Base-by-base conservation (phyloP, 2,888 invertebrate genomes). In the Drosophila neotestacea region DNA sequence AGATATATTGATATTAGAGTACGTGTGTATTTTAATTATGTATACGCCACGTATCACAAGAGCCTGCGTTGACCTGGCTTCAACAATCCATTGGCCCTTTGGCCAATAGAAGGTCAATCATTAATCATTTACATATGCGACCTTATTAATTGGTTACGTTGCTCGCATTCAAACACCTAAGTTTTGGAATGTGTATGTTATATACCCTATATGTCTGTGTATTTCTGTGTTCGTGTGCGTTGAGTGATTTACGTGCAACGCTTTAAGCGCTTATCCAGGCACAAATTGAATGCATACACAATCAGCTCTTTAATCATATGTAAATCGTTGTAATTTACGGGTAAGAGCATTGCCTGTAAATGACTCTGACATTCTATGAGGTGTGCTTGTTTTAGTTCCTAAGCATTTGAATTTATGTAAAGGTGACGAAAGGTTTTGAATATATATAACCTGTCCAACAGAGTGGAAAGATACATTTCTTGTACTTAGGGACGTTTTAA, bases 121-220 rank as follows among this genome's bases (percentile, higher is more conserved):
- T 81, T 77, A 81, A 81, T 84, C 70, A 84, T 81, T 81, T 81
- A 72, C 73, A 62, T 70, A 68, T 70, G 77, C 39, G 59, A 64
- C 71, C 56, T 72, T 67, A 84, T 81, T 77, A 81, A 81, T 81
- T 72, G 81, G 58, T 27, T 65, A 63, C 75, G 61, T 69, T 77
- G 66, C 46, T 38, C 52, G 55, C 72, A 52, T 67, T 48, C 65
- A 58, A 48, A 59, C 52, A 66, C 64, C 50, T 64, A 9, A 9
- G 7, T 13, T 39, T 0, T 16, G 16, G 39, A 3, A 7, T 39
- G 39, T 39, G 13, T n/a, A n/a, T 22, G 22, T 2, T 22, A 22
- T 22, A 2, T 22, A 22, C 22, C 6, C 3, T 42, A 34, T 11
- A 27, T 36, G n/a, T 47, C n/a, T 60, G 30, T 30, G 34, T 34